A percentile compares a stretch with the other conserved stretches of the same genome.
These are phyloP conservation scores for Hippocampus comes DNA, from an alignment of 2,113 vertebrate species.

Conservation along the genomic window DNA sequence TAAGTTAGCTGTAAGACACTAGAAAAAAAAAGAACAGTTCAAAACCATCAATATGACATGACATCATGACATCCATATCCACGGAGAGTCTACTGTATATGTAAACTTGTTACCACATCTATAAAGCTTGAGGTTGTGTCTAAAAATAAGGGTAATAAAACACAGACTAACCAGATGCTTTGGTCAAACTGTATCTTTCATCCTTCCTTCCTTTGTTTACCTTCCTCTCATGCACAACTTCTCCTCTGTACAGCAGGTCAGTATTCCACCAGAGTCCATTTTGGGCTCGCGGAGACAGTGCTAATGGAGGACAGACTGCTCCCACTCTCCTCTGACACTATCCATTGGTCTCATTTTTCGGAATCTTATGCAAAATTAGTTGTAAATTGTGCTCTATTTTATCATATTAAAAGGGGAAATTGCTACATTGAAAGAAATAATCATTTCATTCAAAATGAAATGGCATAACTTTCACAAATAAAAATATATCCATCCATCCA, in stretches of 20 bases:
- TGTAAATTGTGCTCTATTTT: neutral
- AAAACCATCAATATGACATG: neutral
- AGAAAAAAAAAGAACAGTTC: neutral
- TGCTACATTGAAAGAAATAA: conserved; percentile 23
- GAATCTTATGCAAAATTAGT: neutral
- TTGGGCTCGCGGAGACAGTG: conserved; percentile 49
- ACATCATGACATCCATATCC: neutral
- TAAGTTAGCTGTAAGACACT: neutral
- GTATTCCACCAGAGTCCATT: conserved; percentile 51
- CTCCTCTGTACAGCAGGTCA: conserved; percentile 35
- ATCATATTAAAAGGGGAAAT: conserved; percentile 35
- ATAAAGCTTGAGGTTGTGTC: conserved; percentile 34
- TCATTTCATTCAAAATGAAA: neutral
- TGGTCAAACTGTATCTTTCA: conserved; percentile 27
- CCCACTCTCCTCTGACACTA: neutral
- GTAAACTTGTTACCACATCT: neutral
- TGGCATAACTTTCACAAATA: too few relatives aligned
- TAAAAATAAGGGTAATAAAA: conserved; percentile 35
- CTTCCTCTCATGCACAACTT: conserved; percentile 33
- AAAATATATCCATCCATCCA: too few relatives aligned
- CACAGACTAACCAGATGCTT: conserved; percentile 18
- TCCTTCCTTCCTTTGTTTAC: conserved; percentile 21
- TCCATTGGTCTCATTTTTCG: neutral
- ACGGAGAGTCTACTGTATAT: neutral
- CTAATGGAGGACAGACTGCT: conserved; percentile 53